These are phyloP conservation scores for Ispidina lecontei DNA, from an alignment of 2,797 vertebrate genomes.

Conservation along the genomic window DNA sequence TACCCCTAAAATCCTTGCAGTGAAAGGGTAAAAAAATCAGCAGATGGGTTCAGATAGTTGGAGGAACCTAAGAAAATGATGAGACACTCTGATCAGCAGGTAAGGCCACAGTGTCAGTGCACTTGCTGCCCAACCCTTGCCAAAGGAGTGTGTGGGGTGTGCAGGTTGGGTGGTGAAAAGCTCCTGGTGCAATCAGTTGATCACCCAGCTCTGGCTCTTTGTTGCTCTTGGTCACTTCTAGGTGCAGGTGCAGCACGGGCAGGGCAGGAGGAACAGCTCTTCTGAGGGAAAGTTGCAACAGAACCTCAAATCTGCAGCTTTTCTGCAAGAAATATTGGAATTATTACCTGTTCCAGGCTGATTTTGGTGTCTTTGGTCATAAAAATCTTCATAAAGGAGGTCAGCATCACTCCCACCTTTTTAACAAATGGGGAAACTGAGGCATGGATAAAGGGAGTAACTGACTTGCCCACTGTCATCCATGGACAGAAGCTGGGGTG, in stretches of 20 bases:
- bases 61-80: neutral
- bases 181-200: neutral
- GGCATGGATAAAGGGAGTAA: neutral
- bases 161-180: neutral
- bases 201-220: neutral
- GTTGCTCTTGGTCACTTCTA: neutral
- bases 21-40: neutral
- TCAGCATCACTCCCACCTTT: neutral
- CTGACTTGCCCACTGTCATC: neutral
- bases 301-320: neutral
- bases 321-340: neutral
- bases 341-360: neutral
- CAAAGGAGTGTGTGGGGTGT: no score
- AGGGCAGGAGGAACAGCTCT: neutral
- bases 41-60: neutral
- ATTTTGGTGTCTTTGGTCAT: neutral
- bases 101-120: no score
- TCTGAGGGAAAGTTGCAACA: neutral
- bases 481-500: neutral
- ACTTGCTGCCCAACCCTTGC: no score
- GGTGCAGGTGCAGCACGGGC: fast-evolving
- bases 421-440: neutral
- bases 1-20: neutral
- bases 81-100: neutral
- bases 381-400: neutral